A percentile compares a stretch with the other conserved stretches of the same genome.
phyloP scores from a whole-genome alignment of 2,797 vertebrate genomes.

The Hafferia zeledoni region DNA sequence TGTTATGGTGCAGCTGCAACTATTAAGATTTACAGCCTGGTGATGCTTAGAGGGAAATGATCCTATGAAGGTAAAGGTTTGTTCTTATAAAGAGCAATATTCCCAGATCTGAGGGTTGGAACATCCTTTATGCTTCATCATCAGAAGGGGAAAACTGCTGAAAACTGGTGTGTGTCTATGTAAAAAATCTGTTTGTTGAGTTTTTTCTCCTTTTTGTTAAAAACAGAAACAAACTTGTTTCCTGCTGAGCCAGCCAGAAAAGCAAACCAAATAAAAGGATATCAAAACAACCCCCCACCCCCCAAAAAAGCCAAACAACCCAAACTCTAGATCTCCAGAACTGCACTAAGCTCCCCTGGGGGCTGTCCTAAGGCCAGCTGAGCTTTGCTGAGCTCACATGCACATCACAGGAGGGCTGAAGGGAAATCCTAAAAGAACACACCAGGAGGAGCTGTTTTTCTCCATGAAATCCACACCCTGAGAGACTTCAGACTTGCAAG shows the following conservation, averaged over 20 bases:
- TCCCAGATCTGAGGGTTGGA: not conserved
- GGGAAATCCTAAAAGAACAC: not conserved
- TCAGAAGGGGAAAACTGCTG: not conserved
- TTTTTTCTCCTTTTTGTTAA: not conserved
- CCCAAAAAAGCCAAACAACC: fast-evolving
- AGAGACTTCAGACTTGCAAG: not conserved
- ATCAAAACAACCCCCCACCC: not conserved
- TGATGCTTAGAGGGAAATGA: not conserved
- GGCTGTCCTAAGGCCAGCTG: not conserved
- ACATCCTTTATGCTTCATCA: not conserved
- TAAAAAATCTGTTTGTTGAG: not conserved
- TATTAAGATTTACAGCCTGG: not conserved
- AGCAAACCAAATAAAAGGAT: not conserved
- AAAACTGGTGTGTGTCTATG: not conserved
- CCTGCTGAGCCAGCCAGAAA: not conserved
- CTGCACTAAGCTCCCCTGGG: not conserved
- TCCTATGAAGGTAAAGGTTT: not conserved
- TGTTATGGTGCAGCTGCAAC: not conserved
- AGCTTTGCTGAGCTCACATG: not conserved
- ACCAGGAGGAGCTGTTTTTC: slow-evolving; percentile 40
- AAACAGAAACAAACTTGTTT: not conserved
- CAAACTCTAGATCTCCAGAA: not conserved
- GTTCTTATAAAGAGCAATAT: not conserved
- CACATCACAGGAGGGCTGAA: fast-evolving
- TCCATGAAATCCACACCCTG: not conserved